These are phyloP conservation scores for Callorhinus ursinus DNA, from an alignment of 2,113 vertebrate genomes.

Conservation along the genomic window DNA sequence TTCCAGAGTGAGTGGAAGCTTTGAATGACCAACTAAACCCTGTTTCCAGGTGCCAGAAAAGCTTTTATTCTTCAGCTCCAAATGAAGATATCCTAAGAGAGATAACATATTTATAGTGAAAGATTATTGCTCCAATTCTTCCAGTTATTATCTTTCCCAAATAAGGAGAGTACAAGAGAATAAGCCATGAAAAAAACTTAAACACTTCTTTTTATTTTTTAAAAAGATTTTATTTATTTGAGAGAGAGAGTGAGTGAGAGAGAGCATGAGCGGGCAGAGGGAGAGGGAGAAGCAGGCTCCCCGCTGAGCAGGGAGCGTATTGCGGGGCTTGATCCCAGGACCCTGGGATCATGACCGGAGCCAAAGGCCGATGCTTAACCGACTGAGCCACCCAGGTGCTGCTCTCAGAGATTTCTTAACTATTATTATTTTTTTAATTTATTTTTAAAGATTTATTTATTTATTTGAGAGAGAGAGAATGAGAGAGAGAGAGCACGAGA, in stretches of 20 bases:
- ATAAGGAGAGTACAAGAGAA: background rate
- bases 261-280: too few relatives aligned
- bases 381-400: too few relatives aligned
- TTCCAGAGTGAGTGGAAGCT: background rate
- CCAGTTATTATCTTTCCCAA: slow-evolving; percentile 5
- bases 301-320: too few relatives aligned
- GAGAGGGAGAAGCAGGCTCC: too few relatives aligned
- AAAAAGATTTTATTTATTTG: too few relatives aligned
- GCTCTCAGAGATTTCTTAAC: too few relatives aligned
- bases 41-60: background rate
- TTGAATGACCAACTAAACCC: background rate
- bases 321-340: too few relatives aligned
- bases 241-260: too few relatives aligned
- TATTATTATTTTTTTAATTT: background rate
- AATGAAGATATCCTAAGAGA: background rate
- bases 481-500: too few relatives aligned
- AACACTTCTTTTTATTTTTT: background rate
- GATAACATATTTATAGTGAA: background rate
- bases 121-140: background rate
- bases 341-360: too few relatives aligned
- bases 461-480: too few relatives aligned
- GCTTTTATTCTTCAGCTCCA: background rate
- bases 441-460: background rate
- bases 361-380: too few relatives aligned
- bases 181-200: background rate